Evolutionary conservation across 2,797 vertebrate species (phyloP), one percentile per base, ranked within the genome.

Genomic region (Rousettus madagascariensis): DNA sequence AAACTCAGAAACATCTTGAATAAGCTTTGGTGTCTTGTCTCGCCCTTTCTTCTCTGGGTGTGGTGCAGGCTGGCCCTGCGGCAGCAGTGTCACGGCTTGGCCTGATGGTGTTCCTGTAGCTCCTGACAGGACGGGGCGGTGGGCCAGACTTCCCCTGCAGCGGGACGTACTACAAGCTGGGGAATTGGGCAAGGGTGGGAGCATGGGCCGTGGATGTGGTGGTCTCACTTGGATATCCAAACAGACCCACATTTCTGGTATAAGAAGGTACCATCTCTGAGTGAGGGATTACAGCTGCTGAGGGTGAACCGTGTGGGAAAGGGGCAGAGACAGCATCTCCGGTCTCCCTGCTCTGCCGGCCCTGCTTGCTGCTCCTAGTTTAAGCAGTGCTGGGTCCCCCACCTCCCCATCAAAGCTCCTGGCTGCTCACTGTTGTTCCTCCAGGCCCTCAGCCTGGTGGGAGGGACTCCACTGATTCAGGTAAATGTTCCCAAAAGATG

Each of bases 321-420:
- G 46, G 24, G 15, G 26, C 30, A 3, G 36, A 77, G 63, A 74
- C 0, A 0, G 63, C 46, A 1, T 11, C 33, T 33, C 2, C 2
- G 0, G 22, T 12, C 30, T 51, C 61, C 51, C 53, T 38, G 38
- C 10, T 30, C 65, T 17, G 10, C 3, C 2, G 1, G 28, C n/a
- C n/a, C n/a, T 16, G 13, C 63, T 1, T 13, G 63, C 61, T 59
- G 74, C 26, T 71, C 11, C 12, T 36, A 26, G n/a, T 66, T 17
- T 16, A 20, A 19, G 38, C 1, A 6, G 26, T 28, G 38, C 36
- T 82, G 5, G 16, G 17, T 26, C 13, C 1, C 82, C 71, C 15
- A 16, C 10, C 65, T 51, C 71, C 59, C 59, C 53, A 36, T 46
- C 53, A n/a, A 49, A 63, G 53, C 41, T 19, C 20, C 78, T 9